Conservation (phyloP, 2,888 invertebrate species). For the Drosophila glabriapex region DNA sequence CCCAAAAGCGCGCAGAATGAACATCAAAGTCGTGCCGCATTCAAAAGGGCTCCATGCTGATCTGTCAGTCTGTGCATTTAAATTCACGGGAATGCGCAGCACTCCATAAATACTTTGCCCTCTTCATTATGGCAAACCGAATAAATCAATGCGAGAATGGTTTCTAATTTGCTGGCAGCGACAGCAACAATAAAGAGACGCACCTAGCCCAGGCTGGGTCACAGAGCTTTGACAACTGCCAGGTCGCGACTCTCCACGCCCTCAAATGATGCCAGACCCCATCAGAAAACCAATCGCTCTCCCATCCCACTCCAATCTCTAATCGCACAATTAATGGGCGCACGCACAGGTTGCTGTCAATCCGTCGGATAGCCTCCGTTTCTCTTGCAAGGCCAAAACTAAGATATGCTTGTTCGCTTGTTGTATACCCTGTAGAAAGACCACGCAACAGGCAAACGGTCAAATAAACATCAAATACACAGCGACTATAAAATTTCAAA, state of each 20-base stretch:
- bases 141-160: slow-evolving; percentile 70
- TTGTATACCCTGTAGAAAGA: slow-evolving; percentile 27
- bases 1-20: not conserved
- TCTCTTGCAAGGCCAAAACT: slow-evolving; percentile 52
- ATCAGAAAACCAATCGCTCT: slow-evolving; percentile 32
- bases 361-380: slow-evolving; percentile 21
- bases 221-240: slow-evolving; percentile 37
- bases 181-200: slow-evolving; percentile 21
- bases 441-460: not conserved
- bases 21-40: slow-evolving; percentile 40
- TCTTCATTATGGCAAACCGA: slow-evolving; percentile 53
- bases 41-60: slow-evolving; percentile 31
- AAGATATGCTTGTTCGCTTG: slow-evolving; percentile 18
- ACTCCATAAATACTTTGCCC: slow-evolving; percentile 64
- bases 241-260: slow-evolving; percentile 45
- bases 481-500: not conserved
- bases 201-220: slow-evolving; percentile 53
- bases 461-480: not conserved
- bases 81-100: slow-evolving; percentile 8
- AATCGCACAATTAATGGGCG: slow-evolving; percentile 42
- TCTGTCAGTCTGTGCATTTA: slow-evolving; percentile 23
- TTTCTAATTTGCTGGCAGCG: slow-evolving; percentile 54
- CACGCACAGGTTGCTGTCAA: slow-evolving; percentile 59
- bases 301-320: slow-evolving; percentile 16
- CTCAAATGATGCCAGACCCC: slow-evolving; percentile 17